These are phyloP conservation scores for Willisornis vidua DNA, from an alignment of 2,113 vertebrate genomes.

Conservation along the genomic window DNA sequence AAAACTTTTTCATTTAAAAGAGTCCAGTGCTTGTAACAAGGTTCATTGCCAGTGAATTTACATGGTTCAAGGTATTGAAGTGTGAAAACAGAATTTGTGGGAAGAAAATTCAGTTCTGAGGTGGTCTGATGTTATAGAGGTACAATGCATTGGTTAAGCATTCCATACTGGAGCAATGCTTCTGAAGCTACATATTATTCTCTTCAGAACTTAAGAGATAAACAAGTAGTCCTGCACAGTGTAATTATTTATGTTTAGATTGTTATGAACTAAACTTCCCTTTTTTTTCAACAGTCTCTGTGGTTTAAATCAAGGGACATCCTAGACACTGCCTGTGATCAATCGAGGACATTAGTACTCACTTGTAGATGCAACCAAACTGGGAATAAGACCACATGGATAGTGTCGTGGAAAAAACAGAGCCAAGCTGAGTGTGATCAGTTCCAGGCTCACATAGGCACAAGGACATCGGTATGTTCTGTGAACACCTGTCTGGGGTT, in stretches of 20 bases:
- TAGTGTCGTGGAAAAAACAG: neutral
- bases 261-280: neutral
- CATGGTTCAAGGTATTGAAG: neutral
- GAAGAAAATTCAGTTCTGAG: neutral
- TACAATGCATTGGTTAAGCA: rapidly evolving
- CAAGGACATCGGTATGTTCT: neutral
- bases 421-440: neutral
- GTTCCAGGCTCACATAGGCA: neutral
- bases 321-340: neutral
- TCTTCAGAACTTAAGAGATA: neutral
- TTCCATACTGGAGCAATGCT: neutral
- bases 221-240: neutral
- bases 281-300: neutral
- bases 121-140: neutral
- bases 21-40: neutral
- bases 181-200: neutral
- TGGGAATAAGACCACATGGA: neutral
- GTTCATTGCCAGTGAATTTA: neutral
- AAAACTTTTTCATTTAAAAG: neutral
- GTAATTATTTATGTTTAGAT: neutral
- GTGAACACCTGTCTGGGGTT: neutral
- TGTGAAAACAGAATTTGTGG: neutral
- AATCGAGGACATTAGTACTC: neutral
- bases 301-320: neutral
- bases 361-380: neutral